phyloP scores from a whole-genome alignment of 2,797 vertebrate species.

The Potorous gilbertii region DNA sequence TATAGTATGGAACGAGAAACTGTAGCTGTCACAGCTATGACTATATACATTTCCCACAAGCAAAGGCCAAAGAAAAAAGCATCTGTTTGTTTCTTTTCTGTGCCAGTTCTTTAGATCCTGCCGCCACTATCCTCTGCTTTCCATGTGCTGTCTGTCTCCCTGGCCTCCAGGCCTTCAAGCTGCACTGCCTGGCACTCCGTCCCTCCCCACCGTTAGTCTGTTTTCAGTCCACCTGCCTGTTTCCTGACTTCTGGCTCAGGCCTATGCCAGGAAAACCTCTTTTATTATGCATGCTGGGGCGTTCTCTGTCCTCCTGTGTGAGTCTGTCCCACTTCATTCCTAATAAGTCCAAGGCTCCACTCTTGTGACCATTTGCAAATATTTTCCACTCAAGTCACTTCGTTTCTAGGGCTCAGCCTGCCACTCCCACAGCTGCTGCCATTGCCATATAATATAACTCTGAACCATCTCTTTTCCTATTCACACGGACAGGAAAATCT shows the following conservation, averaged over 20 bases:
- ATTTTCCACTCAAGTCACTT: conserved; percentile 22
- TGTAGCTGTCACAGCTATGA: background rate
- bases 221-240: conserved; percentile 20
- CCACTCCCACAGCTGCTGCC: conserved; percentile 66
- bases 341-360: conserved; percentile 45
- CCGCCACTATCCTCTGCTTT: background rate
- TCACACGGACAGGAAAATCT: background rate
- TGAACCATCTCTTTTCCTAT: conserved; percentile 34
- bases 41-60: conserved; percentile 15
- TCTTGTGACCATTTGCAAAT: conserved; percentile 46
- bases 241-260: background rate
- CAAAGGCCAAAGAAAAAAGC: conserved; percentile 46
- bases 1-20: background rate
- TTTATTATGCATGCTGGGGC: background rate
- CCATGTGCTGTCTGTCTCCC: background rate
- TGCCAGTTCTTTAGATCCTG: conserved; percentile 25
- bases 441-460: background rate
- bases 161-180: conserved; percentile 7
- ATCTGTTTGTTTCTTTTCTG: background rate
- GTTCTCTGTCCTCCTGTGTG: conserved; percentile 2
- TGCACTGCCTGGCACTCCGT: background rate
- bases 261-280: background rate
- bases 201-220: background rate
- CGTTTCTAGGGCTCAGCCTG: conserved; percentile 48
- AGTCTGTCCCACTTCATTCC: conserved; percentile 36